phyloP scores from a whole-genome alignment of 2,888 invertebrate species.

The Corbicula japonica region DNA sequence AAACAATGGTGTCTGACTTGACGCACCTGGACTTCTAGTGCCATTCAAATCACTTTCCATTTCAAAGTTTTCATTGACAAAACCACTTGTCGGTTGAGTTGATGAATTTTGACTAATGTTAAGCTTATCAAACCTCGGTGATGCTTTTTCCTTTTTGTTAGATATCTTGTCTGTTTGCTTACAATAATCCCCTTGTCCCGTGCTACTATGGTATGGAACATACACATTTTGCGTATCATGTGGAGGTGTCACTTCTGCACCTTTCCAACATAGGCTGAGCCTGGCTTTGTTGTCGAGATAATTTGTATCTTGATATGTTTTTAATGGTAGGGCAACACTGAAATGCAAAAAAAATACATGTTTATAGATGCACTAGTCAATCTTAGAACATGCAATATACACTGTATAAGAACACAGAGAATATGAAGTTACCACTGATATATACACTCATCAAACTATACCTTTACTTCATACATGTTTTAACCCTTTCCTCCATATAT shows the following conservation, averaged over 20 bases:
- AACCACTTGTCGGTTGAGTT: background rate
- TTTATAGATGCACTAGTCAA: too few species aligned
- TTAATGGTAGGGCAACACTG: conserved; percentile 45
- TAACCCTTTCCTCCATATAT: too few species aligned
- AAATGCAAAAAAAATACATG: conserved; percentile 11
- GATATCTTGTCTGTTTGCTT: too few species aligned
- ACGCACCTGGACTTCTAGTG: conserved; percentile 32
- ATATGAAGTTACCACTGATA: too few species aligned
- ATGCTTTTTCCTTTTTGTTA: too few species aligned
- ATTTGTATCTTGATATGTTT: conserved; percentile 51
- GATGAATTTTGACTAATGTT: conserved; percentile 1
- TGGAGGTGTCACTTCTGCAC: background rate
- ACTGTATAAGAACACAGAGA: too few species aligned
- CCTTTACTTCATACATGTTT: too few species aligned
- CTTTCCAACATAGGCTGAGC: conserved; percentile 50
- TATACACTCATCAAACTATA: too few species aligned
- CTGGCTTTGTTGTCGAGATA: conserved; percentile 67
- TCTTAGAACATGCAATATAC: too few species aligned
- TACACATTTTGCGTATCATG: background rate
- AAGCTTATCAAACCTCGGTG: conserved; percentile 2
- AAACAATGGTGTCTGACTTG: conserved; percentile 48
- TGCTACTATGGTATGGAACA: too few species aligned
- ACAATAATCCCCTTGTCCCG: background rate
- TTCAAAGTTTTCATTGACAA: conserved; percentile 35
- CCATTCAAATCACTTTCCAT: conserved; percentile 1